phyloP scores from a whole-genome alignment of 2,113 vertebrate species.

The Oceanodroma tethys region DNA sequence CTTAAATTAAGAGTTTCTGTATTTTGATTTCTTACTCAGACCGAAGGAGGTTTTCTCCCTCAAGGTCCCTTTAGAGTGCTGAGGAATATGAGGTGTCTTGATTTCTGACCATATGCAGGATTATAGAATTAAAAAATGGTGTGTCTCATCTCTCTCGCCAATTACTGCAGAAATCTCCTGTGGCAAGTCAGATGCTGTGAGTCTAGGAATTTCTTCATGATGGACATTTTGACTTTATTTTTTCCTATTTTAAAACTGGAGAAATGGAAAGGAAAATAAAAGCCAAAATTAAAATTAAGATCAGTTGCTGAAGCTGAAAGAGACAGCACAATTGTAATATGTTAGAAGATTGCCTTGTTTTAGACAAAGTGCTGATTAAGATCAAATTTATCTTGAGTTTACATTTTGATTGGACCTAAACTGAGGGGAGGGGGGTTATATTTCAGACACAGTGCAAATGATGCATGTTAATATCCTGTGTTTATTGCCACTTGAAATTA shows the following conservation, averaged over 20 bases:
- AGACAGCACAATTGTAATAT: background rate
- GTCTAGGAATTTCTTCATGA: background rate
- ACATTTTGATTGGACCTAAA: conserved; percentile 38
- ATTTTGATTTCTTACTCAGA: background rate
- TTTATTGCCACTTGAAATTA: conserved; percentile 60
- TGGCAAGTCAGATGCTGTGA: background rate
- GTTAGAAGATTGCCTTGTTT: conserved; percentile 26
- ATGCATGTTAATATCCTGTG: conserved; percentile 43
- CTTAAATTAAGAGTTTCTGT: background rate
- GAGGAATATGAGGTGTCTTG: background rate
- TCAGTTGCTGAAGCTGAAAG: conserved; percentile 5
- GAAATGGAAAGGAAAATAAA: background rate
- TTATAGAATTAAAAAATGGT: background rate
- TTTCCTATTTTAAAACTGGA: background rate
- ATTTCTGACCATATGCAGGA: background rate
- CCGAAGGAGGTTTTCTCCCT: background rate
- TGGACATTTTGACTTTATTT: background rate
- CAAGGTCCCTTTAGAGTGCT: background rate
- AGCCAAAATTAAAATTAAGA: background rate
- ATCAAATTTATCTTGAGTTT: conserved; percentile 45
- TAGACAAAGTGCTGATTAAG: conserved; percentile 55
- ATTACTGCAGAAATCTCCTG: background rate
- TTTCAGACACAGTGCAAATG: conserved; percentile 34
- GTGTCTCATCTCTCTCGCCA: background rate
- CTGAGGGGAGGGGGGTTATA: background rate